phyloP scores from a whole-genome alignment of 2,888 invertebrate species.

The Exephanes ischioxanthus region DNA sequence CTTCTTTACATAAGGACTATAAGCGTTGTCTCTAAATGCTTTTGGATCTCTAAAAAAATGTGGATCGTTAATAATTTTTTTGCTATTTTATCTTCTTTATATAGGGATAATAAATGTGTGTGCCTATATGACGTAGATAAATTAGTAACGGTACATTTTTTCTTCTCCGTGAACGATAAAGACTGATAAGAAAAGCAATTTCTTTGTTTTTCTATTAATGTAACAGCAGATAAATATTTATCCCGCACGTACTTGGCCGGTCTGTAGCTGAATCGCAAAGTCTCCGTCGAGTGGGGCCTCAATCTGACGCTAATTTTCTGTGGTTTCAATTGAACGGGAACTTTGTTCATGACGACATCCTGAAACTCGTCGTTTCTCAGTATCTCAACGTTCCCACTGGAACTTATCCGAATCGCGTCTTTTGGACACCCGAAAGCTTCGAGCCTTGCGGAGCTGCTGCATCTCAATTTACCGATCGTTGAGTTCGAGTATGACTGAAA shows the following conservation, averaged over 20 bases:
- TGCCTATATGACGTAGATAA: too few species aligned
- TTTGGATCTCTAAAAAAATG: too few species aligned
- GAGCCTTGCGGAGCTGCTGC: conserved; percentile 73
- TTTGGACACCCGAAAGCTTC: conserved; percentile 73
- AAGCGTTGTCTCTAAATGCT: too few species aligned
- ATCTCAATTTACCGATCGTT: conserved; percentile 74
- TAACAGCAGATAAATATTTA: not conserved
- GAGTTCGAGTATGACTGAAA: conserved; percentile 75
- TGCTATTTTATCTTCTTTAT: too few species aligned
- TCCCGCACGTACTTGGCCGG: conserved; percentile 86
- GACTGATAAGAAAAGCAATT: not conserved
- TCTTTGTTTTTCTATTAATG: not conserved
- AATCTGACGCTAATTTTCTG: conserved; percentile 88
- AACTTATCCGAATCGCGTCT: conserved; percentile 68
- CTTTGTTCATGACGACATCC: conserved; percentile 85
- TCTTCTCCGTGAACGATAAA: too few species aligned
- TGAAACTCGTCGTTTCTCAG: conserved; percentile 84
- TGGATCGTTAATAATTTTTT: too few species aligned
- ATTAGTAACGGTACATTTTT: too few species aligned
- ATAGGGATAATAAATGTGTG: too few species aligned
- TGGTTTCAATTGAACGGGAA: conserved; percentile 89
- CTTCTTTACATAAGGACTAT: too few species aligned
- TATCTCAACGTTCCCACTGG: conserved; percentile 59
- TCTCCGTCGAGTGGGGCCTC: conserved; percentile 88
- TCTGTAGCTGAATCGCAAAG: conserved; percentile 89